Conservation (phyloP, 2,113 vertebrate species). For the Chloebia gouldiae region DNA sequence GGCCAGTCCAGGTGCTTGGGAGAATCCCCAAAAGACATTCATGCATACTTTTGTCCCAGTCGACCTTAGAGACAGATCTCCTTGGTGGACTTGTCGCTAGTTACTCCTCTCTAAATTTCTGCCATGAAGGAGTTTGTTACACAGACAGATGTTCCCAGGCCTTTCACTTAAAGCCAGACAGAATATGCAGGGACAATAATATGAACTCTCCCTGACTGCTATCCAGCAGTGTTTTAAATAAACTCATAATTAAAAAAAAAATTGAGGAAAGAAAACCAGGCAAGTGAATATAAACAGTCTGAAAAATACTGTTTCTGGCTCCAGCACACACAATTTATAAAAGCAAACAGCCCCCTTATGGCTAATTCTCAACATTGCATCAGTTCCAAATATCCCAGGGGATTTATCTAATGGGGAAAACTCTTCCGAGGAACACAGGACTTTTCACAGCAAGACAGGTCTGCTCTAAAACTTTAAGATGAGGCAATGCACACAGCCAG, state of each 20-base stretch:
- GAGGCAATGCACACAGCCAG: background rate
- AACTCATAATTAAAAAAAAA: background rate
- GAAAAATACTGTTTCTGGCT: background rate
- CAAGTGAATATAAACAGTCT: background rate
- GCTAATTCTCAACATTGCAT: constrained; percentile 14
- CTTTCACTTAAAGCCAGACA: background rate
- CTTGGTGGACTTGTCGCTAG: background rate
- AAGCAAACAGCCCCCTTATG: constrained; percentile 25
- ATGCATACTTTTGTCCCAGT: background rate
- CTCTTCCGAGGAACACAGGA: background rate
- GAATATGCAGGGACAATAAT: background rate
- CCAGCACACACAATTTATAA: background rate
- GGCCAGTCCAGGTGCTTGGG: background rate
- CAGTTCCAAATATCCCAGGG: background rate
- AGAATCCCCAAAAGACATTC: background rate
- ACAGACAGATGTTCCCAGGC: background rate
- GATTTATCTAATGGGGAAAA: background rate
- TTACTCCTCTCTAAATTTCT: background rate
- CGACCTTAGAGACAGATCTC: background rate
- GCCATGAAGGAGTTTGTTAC: background rate
- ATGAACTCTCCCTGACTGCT: background rate
- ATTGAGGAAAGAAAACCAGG: background rate
- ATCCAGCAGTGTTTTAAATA: background rate
- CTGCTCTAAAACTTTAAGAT: background rate
- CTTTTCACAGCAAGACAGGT: background rate